These are phyloP conservation scores for Todus mexicanus DNA, from an alignment of 2,797 vertebrate genomes.

Conservation along the genomic window DNA sequence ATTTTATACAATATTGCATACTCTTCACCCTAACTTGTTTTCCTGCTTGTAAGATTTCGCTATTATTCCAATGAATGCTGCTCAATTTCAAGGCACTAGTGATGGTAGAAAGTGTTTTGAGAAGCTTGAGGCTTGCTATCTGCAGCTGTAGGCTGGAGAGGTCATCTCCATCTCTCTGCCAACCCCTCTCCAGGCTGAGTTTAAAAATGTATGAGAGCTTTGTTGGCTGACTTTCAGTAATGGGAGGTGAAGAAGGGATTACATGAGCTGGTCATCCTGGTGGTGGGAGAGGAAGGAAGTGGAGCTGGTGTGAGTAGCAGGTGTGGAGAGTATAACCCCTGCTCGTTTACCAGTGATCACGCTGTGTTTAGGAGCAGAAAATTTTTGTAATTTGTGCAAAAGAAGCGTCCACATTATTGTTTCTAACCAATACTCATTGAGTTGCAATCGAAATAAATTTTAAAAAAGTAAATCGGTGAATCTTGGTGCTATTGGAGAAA, in stretches of 20 bases:
- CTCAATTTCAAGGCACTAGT: neutral
- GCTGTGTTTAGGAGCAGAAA: neutral
- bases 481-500: neutral
- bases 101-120: neutral
- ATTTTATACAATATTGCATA: neutral
- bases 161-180: neutral
- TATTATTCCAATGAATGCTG: neutral
- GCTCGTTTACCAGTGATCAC: neutral
- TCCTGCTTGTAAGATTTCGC: neutral
- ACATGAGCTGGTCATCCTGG: neutral
- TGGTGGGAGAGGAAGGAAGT: neutral
- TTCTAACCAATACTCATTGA: neutral
- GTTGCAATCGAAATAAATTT: neutral
- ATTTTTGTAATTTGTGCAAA: neutral
- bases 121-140: neutral
- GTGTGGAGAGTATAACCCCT: neutral
- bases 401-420: neutral
- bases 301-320: neutral
- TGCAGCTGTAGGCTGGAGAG: neutral
- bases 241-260: neutral
- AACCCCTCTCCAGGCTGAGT: neutral
- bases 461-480: no score
- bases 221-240: neutral
- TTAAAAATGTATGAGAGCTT: neutral
- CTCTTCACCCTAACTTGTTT: neutral